Percentiles rank a stretch among this genome's conserved stretches.
Conservation (phyloP, 2,113 vertebrate genomes). For the Blennius ocellaris region DNA sequence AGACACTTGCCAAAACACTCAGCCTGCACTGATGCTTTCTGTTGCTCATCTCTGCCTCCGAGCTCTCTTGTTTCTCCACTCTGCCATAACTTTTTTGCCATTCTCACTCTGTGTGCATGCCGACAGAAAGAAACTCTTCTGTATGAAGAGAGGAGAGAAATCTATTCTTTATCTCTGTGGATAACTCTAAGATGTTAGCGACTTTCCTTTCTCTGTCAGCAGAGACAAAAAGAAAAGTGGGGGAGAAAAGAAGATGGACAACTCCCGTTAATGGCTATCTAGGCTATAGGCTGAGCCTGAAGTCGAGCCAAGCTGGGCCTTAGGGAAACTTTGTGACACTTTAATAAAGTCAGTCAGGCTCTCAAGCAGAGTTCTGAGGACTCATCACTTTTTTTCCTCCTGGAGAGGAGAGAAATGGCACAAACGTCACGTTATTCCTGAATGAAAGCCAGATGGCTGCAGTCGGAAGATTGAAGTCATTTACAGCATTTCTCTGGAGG, state of each 20-base stretch:
- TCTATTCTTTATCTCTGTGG: conserved; percentile 27
- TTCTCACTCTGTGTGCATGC: conserved; percentile 46
- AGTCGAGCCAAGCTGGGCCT: conserved; percentile 35
- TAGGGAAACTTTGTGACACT: conserved; percentile 70
- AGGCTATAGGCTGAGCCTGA: conserved; percentile 45
- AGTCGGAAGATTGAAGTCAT: conserved; percentile 49
- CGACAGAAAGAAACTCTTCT: conserved; percentile 33
- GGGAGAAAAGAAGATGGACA: conserved; percentile 15
- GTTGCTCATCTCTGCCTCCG: neutral
- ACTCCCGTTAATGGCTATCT: conserved; percentile 47
- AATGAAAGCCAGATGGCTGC: conserved; percentile 71
- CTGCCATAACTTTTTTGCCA: conserved; percentile 77
- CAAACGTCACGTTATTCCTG: conserved; percentile 53
- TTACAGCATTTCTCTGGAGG: conserved; percentile 38
- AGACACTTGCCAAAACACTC: conserved; percentile 35
- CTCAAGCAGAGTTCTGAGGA: conserved; percentile 59
- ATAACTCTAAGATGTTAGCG: neutral
- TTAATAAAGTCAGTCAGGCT: conserved; percentile 64
- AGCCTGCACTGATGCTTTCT: conserved; percentile 11
- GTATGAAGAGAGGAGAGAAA: conserved; percentile 17
- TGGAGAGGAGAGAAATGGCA: conserved; percentile 47
- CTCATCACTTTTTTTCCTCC: conserved; percentile 66
- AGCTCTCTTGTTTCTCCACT: conserved; percentile 6
- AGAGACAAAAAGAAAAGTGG: conserved; percentile 15
- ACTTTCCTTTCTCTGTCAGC: conserved; percentile 16